Conservation (phyloP, 2,113 vertebrate species). For the Plectropomus leopardus region DNA sequence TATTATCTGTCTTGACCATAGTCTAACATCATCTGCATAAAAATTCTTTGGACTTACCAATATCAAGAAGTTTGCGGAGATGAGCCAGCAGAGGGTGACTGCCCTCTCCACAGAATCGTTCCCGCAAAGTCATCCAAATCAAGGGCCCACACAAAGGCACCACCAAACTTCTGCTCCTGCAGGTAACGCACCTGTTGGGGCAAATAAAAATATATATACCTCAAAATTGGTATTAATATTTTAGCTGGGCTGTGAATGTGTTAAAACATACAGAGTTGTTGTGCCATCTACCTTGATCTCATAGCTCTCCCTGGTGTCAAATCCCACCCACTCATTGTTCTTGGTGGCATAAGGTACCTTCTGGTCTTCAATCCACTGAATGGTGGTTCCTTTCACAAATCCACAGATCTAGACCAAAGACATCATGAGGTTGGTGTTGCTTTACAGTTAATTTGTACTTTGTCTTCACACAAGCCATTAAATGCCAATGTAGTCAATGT, state of each 20-base stretch:
- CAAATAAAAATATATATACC: not conserved
- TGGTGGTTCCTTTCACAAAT: slow-evolving; percentile 77
- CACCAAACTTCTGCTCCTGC: slow-evolving; percentile 86
- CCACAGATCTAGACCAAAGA: slow-evolving; percentile 82
- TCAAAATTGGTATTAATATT: not conserved
- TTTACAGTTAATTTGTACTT: not conserved
- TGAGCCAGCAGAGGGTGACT: slow-evolving; percentile 84
- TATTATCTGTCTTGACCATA: not conserved
- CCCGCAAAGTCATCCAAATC: slow-evolving; percentile 90
- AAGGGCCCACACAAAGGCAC: slow-evolving; percentile 90
- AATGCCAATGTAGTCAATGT: not conserved
- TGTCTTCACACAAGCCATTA: not conserved
- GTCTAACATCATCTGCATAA: not conserved
- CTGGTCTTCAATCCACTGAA: slow-evolving; percentile 85
- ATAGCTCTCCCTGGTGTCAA: slow-evolving; percentile 85
- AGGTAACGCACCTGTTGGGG: slow-evolving; percentile 84
- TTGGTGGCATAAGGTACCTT: slow-evolving; percentile 87
- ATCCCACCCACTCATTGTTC: slow-evolving; percentile 88
- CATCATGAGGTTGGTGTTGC: not conserved
- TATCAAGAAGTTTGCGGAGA: slow-evolving; percentile 79
- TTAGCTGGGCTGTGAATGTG: not conserved
- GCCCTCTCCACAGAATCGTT: slow-evolving; percentile 85
- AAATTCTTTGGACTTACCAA: slow-evolving; percentile 60
- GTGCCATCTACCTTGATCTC: slow-evolving; percentile 81
- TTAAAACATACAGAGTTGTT: not conserved